phyloP scores from a whole-genome alignment of 1,140 invertebrate species.

The Mylabris phalerata region DNA sequence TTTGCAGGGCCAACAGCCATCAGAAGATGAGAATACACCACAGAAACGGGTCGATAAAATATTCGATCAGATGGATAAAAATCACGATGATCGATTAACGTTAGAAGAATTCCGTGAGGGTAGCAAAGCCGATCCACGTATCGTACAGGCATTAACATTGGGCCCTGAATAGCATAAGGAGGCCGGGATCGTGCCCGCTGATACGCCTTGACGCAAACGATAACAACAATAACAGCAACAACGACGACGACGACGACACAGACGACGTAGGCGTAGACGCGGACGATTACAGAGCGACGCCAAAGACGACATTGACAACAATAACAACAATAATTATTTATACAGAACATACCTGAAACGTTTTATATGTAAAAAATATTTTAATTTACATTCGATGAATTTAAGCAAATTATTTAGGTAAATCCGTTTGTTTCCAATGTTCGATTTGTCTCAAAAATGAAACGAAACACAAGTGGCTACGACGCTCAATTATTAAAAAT shows the following conservation, averaged over 20 bases:
- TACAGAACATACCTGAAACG: neutral
- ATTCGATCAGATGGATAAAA: conserved; percentile 98
- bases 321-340: neutral
- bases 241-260: neutral
- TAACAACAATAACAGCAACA: neutral
- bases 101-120: conserved; percentile 98
- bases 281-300: neutral
- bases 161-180: conserved; percentile 59
- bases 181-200: conserved; percentile 33
- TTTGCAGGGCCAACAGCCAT: conserved; percentile 77
- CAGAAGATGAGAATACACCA: conserved; percentile 91
- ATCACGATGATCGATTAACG: conserved; percentile 94
- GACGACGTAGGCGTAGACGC: conserved; percentile 23
- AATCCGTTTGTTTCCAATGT: neutral
- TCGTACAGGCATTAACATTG: conserved; percentile 88
- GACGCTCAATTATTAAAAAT: conserved; percentile 21
- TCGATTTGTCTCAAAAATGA: neutral
- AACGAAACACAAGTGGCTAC: conserved; percentile 9
- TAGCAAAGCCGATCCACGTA: conserved; percentile 96
- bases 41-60: conserved; percentile 96
- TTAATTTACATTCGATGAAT: no score
- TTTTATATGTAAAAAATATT: neutral
- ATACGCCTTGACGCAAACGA: conserved; percentile 29
- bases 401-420: neutral
- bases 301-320: neutral